Evolutionary conservation across 2,797 vertebrate species (phyloP).

Genomic region (Urocyon cinereoargenteus): DNA sequence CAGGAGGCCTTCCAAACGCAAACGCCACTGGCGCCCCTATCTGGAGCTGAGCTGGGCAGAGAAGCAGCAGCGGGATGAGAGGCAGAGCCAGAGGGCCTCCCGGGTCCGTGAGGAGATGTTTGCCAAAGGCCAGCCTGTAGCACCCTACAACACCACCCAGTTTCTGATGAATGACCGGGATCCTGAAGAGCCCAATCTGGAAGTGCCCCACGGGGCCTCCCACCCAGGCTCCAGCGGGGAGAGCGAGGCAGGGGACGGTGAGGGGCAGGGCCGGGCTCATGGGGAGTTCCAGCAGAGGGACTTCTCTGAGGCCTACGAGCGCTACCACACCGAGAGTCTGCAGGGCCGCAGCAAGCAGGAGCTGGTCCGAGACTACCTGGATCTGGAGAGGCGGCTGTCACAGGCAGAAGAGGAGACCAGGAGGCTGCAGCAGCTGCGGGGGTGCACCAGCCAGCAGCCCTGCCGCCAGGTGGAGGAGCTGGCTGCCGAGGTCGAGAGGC

Average conservation of each 20-base stretch:
- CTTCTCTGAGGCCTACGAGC: constrained; percentile 78
- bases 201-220: constrained; percentile 33
- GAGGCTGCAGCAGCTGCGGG: constrained; percentile 69
- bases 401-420: constrained; percentile 71
- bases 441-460: background rate
- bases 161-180: constrained; percentile 80
- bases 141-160: constrained; percentile 80
- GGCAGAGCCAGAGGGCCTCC: constrained; percentile 77
- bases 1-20: constrained; percentile 68
- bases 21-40: constrained; percentile 79
- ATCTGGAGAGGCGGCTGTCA: constrained; percentile 72
- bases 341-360: constrained; percentile 81
- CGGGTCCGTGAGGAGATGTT: constrained; percentile 73
- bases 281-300: constrained; percentile 80
- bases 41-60: constrained; percentile 80
- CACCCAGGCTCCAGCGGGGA: constrained; percentile 74
- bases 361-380: constrained; percentile 75
- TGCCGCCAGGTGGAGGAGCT: constrained; percentile 86
- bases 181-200: constrained; percentile 76
- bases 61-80: constrained; percentile 77
- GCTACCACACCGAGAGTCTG: constrained; percentile 73
- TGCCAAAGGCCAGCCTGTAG: constrained; percentile 74
- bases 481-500: constrained; percentile 89
- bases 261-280: constrained; percentile 83
- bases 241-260: constrained; percentile 80